phyloP scores from a whole-genome alignment of 2,113 vertebrate genomes.

The Psophia crepitans region DNA sequence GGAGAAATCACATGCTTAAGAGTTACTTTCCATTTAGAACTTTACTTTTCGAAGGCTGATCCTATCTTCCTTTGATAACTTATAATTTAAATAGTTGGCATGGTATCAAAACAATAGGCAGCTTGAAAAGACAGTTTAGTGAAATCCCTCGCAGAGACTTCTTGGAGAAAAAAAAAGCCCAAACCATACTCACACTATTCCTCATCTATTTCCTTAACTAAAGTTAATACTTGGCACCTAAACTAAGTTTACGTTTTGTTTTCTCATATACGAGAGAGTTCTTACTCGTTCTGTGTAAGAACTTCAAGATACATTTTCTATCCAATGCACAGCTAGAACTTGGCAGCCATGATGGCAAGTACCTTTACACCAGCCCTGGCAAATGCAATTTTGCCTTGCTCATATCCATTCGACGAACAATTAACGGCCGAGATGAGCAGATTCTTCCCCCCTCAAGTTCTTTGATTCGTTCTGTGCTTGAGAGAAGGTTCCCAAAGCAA shows the following conservation, averaged over 20 bases:
- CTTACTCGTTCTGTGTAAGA: not conserved
- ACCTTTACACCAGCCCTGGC: not conserved
- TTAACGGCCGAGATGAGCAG: too few species aligned
- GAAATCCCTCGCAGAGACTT: not conserved
- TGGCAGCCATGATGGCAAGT: not conserved
- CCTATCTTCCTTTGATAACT: not conserved
- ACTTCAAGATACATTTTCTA: not conserved
- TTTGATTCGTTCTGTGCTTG: not conserved
- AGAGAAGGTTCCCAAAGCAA: not conserved
- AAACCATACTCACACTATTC: not conserved
- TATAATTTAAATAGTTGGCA: not conserved
- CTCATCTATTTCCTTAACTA: not conserved
- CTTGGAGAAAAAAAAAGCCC: not conserved
- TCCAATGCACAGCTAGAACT: not conserved
- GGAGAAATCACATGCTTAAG: not conserved
- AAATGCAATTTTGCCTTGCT: not conserved
- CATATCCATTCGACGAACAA: not conserved
- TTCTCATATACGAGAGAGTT: not conserved
- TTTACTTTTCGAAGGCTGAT: not conserved
- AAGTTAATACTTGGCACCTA: not conserved
- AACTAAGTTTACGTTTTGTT: not conserved
- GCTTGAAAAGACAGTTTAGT: not conserved
- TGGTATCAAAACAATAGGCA: not conserved
- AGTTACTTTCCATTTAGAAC: not conserved
- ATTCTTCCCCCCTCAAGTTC: not conserved